phyloP scores from a whole-genome alignment of 1,140 invertebrate genomes.

The Agrypnia vestita region DNA sequence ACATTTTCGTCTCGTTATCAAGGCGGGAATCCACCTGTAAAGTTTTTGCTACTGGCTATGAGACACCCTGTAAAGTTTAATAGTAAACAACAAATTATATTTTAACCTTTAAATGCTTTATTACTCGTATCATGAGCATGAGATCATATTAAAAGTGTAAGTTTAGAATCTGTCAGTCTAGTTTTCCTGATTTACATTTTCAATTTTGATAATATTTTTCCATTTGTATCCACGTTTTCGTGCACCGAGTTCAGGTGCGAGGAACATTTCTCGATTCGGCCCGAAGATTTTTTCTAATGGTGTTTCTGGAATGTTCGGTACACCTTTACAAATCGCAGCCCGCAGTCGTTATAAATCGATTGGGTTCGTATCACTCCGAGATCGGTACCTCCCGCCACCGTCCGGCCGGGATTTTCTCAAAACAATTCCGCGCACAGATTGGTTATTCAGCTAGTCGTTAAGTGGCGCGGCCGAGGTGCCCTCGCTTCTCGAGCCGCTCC shows the following conservation, averaged over 20 bases:
- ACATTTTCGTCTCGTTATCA: too few species aligned
- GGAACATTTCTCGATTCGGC: slow-evolving; percentile 6
- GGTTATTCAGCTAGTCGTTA: not conserved
- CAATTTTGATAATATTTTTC: too few species aligned
- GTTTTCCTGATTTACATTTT: too few species aligned
- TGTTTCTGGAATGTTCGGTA: slow-evolving; percentile 21
- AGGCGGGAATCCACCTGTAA: too few species aligned
- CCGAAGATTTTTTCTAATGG: not conserved
- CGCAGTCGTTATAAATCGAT: slow-evolving; percentile 32
- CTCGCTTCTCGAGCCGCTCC: not conserved
- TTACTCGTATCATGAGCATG: too few species aligned
- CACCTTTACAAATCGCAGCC: slow-evolving; percentile 6
- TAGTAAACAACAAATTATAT: too few species aligned
- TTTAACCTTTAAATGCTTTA: too few species aligned
- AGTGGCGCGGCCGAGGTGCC: not conserved
- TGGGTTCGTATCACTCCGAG: not conserved
- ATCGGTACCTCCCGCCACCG: not conserved
- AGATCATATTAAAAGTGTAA: too few species aligned
- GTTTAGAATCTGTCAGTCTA: too few species aligned
- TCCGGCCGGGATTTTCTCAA: not conserved
- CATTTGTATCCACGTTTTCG: not conserved
- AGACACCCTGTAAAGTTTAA: too few species aligned
- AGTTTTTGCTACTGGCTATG: too few species aligned
- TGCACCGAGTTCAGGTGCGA: not conserved
- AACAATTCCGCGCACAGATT: slow-evolving; percentile 6